Evolutionary conservation across 2,888 invertebrate genomes (phyloP), one percentile per base, ranked within the genome.

Genomic region (Aphidius colemani): DNA sequence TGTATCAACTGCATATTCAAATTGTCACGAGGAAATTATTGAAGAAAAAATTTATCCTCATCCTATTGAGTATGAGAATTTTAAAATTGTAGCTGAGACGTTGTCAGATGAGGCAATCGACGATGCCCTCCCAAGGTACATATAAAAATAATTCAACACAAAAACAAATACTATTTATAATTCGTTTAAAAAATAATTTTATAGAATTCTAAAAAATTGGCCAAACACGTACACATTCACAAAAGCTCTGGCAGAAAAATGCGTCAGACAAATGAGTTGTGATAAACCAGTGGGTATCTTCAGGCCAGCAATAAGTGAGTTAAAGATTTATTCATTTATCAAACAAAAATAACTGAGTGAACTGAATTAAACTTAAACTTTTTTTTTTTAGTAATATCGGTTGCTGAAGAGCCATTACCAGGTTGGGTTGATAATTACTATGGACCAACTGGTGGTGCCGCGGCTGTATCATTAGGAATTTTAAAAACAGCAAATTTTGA

Each of bases 141-240:
- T 18, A 18, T n/a, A n/a, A n/a, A 18, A 18, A 1, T 1, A 18
- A 18, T 30, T 5, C 30, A 30, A 30, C 0, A 30, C 3, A 30
- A 30, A 30, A 5, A 30, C 5, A 30, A 30, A 30, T 5, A 30
- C 30, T 4, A 30, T 30, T 30, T 0, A 30, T 30, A 5, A 30
- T 3, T 0, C 5, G 5, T 30, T 30, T 5, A 3, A 30, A 30
- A 30, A 30, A 46, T n/a, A n/a, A 10, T 46, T n/a, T 44, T 30
- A 13, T 43, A 60, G 59, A 44, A 57, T 69, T 10, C 74, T 88
- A 13, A 87, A 86, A 11, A 77, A 85, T 0, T 91, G 92, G 85
- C 94, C 94, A 0, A 95, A 95, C 78, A 93, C 94, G 0, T 95
- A 95, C 83, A 91, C 93, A 0, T 92, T 90, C 77, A 94, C 94